These are phyloP conservation scores for Cyprinodon diabolis DNA, from an alignment of 2,797 vertebrate genomes.

Conservation along the genomic window DNA sequence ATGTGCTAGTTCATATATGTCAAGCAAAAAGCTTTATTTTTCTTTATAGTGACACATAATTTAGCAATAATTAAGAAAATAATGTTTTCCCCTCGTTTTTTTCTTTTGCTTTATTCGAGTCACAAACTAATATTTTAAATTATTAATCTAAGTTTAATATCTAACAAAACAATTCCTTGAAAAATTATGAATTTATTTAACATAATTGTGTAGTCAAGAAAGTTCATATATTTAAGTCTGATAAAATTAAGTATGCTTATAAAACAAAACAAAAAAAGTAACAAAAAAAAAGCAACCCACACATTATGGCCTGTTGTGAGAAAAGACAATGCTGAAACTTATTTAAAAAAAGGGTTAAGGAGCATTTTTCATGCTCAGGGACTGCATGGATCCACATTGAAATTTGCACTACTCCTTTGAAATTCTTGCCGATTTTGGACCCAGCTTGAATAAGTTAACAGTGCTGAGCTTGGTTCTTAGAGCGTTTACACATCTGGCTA, in stretches of 20 bases:
- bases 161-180: neutral
- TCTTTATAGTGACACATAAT: neutral
- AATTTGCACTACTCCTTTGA: too few relatives aligned
- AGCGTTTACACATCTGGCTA: too few relatives aligned
- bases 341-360: neutral
- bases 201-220: neutral
- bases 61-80: neutral
- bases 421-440: too few relatives aligned
- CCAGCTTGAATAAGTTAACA: too few relatives aligned
- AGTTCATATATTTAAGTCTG: neutral
- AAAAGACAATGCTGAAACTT: neutral
- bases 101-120: neutral
- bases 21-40: too few relatives aligned
- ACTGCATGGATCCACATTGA: neutral
- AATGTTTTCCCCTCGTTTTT: neutral
- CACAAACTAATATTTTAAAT: neutral
- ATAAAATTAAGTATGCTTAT: neutral
- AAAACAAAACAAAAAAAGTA: too few relatives aligned
- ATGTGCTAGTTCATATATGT: neutral
- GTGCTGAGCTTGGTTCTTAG: too few relatives aligned
- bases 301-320: neutral
- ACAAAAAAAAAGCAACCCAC: neutral
- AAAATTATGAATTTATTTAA: neutral
- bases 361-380: neutral
- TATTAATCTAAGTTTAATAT: too few relatives aligned